phyloP scores from a whole-genome alignment of 1,140 invertebrate genomes.

The Ditylenchus dipsaci region DNA sequence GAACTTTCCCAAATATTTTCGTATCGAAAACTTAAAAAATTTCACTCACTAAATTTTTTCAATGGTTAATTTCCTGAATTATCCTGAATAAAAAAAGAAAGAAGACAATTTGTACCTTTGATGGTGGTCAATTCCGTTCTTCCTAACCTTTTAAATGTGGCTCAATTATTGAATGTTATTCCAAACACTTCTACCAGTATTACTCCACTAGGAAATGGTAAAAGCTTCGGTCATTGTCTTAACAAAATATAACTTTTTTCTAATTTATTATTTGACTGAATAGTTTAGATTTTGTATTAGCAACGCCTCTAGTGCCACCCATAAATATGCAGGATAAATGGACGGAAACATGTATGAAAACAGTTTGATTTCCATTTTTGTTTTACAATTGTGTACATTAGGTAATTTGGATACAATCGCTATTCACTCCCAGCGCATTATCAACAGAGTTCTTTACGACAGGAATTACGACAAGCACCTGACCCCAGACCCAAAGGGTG shows the following conservation, averaged over 20 bases:
- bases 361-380: not conserved
- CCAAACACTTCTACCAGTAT: not conserved
- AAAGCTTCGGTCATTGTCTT: no score
- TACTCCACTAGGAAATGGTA: no score
- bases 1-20: no score
- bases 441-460: conserved; percentile 12
- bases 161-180: conserved; percentile 34
- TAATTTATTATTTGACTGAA: no score
- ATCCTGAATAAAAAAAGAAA: no score
- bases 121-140: conserved; percentile 38
- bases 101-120: not conserved
- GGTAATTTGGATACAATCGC: conserved; percentile 12
- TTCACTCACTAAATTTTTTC: no score
- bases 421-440: conserved; percentile 7
- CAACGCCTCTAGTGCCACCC: not conserved
- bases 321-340: not conserved
- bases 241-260: no score
- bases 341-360: not conserved
- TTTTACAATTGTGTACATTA: conserved; percentile 1
- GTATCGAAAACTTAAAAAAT: no score
- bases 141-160: conserved; percentile 37
- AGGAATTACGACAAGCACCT: conserved; percentile 27
- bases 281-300: not conserved
- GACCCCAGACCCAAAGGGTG: conserved; percentile 29
- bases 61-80: no score